Conservation (phyloP, 92 coral and sea anemone species). For the Parazoanthus atlanticus region DNA sequence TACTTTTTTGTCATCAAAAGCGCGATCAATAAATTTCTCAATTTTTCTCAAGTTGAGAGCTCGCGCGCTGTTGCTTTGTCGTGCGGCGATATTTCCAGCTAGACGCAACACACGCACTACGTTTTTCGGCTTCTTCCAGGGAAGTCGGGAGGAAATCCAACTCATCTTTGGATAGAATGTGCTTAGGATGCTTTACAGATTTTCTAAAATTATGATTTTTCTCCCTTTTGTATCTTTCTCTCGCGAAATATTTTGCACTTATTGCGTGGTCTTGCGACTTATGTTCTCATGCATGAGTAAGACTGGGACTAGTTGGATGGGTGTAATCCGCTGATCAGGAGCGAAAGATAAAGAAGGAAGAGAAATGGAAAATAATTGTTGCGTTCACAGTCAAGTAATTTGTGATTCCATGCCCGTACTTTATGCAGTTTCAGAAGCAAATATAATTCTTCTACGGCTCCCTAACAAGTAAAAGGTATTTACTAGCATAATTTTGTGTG, state of each 20-base stretch:
- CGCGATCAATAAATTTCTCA: conserved; percentile 72
- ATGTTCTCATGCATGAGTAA: background rate
- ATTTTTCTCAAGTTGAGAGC: conserved; percentile 60
- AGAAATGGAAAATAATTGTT: background rate
- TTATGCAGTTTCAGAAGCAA: background rate
- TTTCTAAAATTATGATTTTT: background rate
- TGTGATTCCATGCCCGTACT: background rate
- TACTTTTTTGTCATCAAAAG: conserved; percentile 71
- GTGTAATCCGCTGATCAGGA: conserved; percentile 10
- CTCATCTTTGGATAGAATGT: conserved; percentile 31
- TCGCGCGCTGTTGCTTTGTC: conserved; percentile 21
- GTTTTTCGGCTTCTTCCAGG: conserved; percentile 65
- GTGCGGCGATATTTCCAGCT: conserved; percentile 59
- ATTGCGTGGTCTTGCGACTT: background rate
- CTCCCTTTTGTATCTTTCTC: background rate
- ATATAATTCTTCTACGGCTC: background rate
- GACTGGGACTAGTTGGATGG: conserved; percentile 23
- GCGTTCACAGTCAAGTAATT: background rate
- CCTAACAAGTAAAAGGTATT: background rate
- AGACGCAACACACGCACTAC: conserved; percentile 86
- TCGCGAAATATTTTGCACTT: background rate
- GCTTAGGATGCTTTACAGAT: background rate
- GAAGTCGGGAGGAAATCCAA: conserved; percentile 54
- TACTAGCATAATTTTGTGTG: background rate
- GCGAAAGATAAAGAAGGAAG: background rate